phyloP scores from a whole-genome alignment of 2,888 invertebrate genomes.

The Hirtodrosophila alboralis region DNA sequence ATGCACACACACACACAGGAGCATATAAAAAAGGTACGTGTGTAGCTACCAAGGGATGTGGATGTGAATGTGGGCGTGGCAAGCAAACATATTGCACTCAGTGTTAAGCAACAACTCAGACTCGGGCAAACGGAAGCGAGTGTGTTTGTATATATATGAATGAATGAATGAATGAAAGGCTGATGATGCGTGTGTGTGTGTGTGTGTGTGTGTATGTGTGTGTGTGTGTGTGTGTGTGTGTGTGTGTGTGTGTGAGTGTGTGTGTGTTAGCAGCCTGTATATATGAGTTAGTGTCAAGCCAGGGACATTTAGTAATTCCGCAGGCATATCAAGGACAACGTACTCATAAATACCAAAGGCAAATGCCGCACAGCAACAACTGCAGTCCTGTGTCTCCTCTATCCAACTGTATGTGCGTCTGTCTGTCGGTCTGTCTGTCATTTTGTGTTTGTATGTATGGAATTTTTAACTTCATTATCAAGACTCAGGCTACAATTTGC shows the following conservation, averaged over 20 bases:
- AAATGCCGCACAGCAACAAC: conserved; percentile 70
- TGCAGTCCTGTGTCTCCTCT: conserved; percentile 53
- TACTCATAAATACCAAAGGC: conserved; percentile 81
- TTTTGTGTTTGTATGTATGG: conserved; percentile 72
- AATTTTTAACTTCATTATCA: conserved; percentile 79
- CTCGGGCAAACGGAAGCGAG: conserved; percentile 38
- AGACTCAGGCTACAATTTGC: conserved; percentile 59
- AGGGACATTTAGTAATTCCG: conserved; percentile 80
- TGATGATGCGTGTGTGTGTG: conserved; percentile 53
- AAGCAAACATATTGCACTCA: conserved; percentile 68
- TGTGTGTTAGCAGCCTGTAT: conserved; percentile 31
- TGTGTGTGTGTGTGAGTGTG: conserved; percentile 21
- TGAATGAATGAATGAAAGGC: conserved; percentile 60
- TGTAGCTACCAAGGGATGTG: conserved; percentile 38
- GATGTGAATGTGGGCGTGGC: conserved; percentile 54
- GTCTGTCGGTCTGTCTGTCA: conserved; percentile 43
- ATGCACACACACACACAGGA: conserved; percentile 34
- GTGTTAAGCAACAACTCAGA: conserved; percentile 60
- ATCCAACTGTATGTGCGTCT: conserved; percentile 2
- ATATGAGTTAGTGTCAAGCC: conserved; percentile 76
- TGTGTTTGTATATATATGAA: conserved; percentile 34
- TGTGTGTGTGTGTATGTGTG: conserved; percentile 1
- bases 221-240: conserved; percentile 18
- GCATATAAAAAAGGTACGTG: conserved; percentile 33
- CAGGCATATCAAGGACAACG: conserved; percentile 80